phyloP scores from a whole-genome alignment of 1,140 invertebrate genomes.

The Neodiprion pinetum region DNA sequence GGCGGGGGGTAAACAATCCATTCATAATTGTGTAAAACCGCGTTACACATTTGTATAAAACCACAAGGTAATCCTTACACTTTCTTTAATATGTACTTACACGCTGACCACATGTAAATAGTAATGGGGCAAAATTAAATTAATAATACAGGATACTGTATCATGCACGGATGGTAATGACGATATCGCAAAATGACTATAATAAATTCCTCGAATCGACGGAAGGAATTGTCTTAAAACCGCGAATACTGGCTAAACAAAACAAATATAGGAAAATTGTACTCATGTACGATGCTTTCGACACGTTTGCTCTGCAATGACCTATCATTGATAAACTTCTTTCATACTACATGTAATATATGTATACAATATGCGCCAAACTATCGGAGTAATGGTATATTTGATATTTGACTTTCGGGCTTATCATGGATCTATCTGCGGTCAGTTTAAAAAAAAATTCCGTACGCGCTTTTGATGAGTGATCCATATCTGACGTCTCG shows the following conservation, averaged over 20 bases:
- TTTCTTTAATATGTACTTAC: too few species aligned
- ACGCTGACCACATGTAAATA: too few species aligned
- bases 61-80: too few species aligned
- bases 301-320: not conserved
- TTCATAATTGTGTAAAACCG: not conserved
- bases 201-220: not conserved
- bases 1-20: too few species aligned
- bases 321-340: not conserved
- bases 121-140: not conserved
- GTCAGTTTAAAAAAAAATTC: too few species aligned
- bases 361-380: not conserved
- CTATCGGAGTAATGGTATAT: too few species aligned
- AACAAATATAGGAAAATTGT: not conserved
- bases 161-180: not conserved
- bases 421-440: too few species aligned
- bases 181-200: not conserved
- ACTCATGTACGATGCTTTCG: not conserved
- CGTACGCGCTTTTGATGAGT: too few species aligned
- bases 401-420: too few species aligned
- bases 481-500: too few species aligned
- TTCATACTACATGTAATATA: not conserved
- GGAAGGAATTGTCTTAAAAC: not conserved
- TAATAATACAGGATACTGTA: not conserved
- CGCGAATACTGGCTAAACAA: not conserved
- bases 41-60: not conserved